Evolutionary conservation across 2,888 invertebrate species (phyloP).

Genomic region (Junonia oenone): DNA sequence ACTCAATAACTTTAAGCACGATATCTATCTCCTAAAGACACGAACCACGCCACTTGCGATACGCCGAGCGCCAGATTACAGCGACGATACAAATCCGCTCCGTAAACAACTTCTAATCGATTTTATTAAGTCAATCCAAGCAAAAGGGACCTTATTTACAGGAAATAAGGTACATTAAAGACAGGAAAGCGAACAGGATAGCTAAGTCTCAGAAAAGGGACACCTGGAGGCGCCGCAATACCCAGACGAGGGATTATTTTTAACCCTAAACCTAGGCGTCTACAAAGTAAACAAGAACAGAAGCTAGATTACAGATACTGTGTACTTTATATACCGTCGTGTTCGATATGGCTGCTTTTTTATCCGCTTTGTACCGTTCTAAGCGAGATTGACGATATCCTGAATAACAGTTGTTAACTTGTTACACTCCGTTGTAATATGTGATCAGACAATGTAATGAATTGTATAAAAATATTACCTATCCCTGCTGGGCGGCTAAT

Average conservation of each 20-base stretch:
- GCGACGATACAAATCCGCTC: conserved; percentile 54
- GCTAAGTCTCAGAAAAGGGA: conserved; percentile 40
- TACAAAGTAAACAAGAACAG: conserved; percentile 42
- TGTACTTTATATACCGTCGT: conserved; percentile 3
- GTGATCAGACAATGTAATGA: not conserved
- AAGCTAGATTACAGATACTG: conserved; percentile 38
- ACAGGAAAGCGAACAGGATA: not conserved
- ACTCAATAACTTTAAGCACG: conserved; percentile 12
- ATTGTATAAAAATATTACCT: too few relatives aligned
- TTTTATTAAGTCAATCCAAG: conserved; percentile 35
- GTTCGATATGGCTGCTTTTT: not conserved
- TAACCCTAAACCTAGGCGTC: conserved; percentile 45
- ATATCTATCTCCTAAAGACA: conserved; percentile 18
- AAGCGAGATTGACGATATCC: not conserved
- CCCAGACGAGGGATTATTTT: conserved; percentile 53
- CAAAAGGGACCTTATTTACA: conserved; percentile 33
- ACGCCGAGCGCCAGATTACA: conserved; percentile 47
- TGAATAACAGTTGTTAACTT: not conserved
- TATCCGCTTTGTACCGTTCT: not conserved
- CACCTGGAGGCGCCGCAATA: conserved; percentile 55
- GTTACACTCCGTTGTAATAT: not conserved
- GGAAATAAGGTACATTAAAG: conserved; percentile 29
- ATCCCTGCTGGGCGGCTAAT: too few relatives aligned
- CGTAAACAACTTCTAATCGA: conserved; percentile 57
- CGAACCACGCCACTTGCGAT: conserved; percentile 26